Base-by-base conservation (phyloP, 2,888 invertebrate species). In the Agriopis leucophaearia region DNA sequence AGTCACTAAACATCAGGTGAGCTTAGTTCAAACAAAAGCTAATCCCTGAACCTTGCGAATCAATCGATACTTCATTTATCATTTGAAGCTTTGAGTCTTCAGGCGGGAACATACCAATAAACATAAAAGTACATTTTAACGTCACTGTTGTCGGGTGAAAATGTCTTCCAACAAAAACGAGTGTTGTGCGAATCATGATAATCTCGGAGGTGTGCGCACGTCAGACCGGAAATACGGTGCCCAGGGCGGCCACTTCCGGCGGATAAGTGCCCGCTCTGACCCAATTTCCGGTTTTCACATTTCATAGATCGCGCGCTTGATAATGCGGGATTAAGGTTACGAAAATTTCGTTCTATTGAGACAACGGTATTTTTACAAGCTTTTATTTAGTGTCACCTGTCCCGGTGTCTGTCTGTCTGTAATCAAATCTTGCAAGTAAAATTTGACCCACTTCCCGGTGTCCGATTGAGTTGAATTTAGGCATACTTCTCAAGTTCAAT, bases 211-310 rank as follows among this genome's bases (percentile, higher is more conserved):
- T 89, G 88, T 90, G 91, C 83, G 78, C 80, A 77, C 82, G 88
- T 84, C 91, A 88, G 82, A 83, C 79, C 89, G 91, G 92, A 91
- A 91, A 91, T 90, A 88, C 85, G 88, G 82, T 78, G 90, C 89
- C 87, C 85, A 81, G 86, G 88, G 88, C 89, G 85, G 82, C 86
- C 86, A 85, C 88, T 86, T 90, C 90, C 90, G 88, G 81, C 72
- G 81, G 87, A 85, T 88, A 89, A 90, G 88, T 89, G 89, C 82
- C 79, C 79, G 78, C 85, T 88, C 87, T 89, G 88, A 88, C 88
- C 89, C 90, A 91, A 91, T 92, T 90, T 92, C 92, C 92, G 92
- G 87, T 88, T 81, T 84, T 82, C 87, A 89, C 89, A 88, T 90
- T 88, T 87, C 89, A 88, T 84, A 89, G 89, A 90, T 89, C 80